Evolutionary conservation across 1,140 invertebrate species (phyloP).

Genomic region (Scaptomyza graminum): DNA sequence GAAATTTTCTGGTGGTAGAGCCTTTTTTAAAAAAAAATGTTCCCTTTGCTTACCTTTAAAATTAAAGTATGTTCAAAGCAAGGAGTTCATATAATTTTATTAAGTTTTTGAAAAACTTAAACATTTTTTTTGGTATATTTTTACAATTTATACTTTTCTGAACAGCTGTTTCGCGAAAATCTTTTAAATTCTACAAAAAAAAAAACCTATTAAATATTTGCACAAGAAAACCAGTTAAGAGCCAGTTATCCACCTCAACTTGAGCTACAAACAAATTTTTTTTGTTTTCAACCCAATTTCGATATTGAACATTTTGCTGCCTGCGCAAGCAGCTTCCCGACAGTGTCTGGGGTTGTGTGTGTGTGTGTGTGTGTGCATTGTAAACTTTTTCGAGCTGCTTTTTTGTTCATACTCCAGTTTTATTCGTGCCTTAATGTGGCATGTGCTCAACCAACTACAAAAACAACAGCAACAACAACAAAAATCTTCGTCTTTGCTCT

Average conservation of each 20-base stretch:
- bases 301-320: constrained; percentile 18
- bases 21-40: no score
- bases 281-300: constrained; percentile 10
- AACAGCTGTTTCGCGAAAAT: no score
- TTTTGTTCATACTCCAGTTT: constrained; percentile 29
- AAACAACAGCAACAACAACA: constrained; percentile 1
- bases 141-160: no score
- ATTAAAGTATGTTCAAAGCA: no score
- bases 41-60: no score
- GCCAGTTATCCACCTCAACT: constrained; percentile 17
- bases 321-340: constrained; percentile 34
- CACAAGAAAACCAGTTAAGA: constrained; percentile 32
- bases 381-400: constrained; percentile 24
- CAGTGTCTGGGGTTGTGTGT: not conserved
- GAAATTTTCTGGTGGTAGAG: no score
- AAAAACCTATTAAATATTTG: not conserved
- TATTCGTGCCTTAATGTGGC: constrained; percentile 20
- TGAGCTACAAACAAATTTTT: not conserved
- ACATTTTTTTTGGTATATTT: no score
- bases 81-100: no score
- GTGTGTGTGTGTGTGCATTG: constrained; percentile 21
- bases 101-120: no score
- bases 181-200: no score
- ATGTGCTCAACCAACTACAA: constrained; percentile 25
- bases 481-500: constrained; percentile 28